Conservation (phyloP, 2,888 invertebrate species). For the Dusona sp. region DNA sequence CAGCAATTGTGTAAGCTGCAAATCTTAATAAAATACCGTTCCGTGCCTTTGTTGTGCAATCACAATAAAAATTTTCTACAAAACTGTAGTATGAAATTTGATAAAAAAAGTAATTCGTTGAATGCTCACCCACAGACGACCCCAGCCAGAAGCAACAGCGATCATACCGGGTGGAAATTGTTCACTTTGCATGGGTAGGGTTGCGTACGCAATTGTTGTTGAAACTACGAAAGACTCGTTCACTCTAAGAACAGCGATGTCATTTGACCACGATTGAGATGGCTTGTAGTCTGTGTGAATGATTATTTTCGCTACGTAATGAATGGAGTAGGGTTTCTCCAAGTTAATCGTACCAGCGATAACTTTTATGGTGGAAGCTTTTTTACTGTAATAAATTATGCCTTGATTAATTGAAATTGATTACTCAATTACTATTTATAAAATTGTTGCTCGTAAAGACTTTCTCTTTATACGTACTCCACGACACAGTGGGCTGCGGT, state of each 20-base stretch:
- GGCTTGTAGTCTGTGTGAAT: slow-evolving; percentile 40
- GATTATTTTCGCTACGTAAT: slow-evolving; percentile 65
- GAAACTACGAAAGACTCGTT: slow-evolving; percentile 84
- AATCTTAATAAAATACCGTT: background rate
- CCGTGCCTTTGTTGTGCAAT: background rate
- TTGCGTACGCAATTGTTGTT: slow-evolving; percentile 83
- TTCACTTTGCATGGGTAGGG: slow-evolving; percentile 82
- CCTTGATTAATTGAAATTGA: background rate
- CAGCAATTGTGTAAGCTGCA: background rate
- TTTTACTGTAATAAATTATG: background rate
- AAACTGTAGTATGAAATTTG: background rate
- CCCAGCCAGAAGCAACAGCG: slow-evolving; percentile 79
- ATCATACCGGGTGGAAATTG: slow-evolving; percentile 63
- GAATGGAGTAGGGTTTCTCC: slow-evolving; percentile 42
- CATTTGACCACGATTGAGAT: slow-evolving; percentile 71
- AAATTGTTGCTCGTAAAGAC: background rate
- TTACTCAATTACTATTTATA: background rate
- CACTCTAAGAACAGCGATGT: slow-evolving; percentile 77
- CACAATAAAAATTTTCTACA: no score
- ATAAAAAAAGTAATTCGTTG: background rate
- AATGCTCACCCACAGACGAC: slow-evolving; percentile 76
- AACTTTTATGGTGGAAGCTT: slow-evolving; percentile 45
- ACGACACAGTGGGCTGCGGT: slow-evolving; percentile 77
- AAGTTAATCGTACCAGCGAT: slow-evolving; percentile 72
- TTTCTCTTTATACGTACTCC: slow-evolving; percentile 59